Conservation (phyloP, 2,113 vertebrate genomes). For the Cygnus buccinator region DNA sequence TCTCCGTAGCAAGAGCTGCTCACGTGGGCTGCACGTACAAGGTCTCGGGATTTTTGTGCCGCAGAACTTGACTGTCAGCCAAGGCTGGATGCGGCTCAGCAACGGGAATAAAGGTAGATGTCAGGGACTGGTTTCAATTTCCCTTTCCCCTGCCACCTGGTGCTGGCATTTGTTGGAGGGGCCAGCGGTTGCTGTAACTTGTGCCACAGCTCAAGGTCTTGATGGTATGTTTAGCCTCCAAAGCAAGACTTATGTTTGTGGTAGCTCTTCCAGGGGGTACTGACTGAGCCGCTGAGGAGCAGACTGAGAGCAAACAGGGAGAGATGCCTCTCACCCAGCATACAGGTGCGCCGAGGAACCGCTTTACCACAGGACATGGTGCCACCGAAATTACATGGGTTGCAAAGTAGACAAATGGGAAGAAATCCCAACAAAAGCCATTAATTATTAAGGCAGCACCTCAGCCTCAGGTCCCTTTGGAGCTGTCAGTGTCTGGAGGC, state of each 20-base stretch:
- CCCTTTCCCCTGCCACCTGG: neutral
- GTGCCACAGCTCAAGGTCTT: neutral
- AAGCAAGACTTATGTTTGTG: neutral
- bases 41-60: constrained; percentile 25
- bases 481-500: neutral
- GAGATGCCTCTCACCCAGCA: neutral
- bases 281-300: accelerated
- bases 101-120: constrained; percentile 12
- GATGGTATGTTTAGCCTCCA: neutral
- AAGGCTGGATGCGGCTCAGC: neutral
- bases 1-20: constrained; percentile 22
- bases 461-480: neutral
- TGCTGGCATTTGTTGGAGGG: neutral
- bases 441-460: neutral
- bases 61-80: constrained; percentile 37
- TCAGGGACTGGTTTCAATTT: neutral
- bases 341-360: neutral
- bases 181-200: neutral
- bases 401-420: neutral
- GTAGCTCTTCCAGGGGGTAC: neutral
- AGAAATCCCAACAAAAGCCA: neutral
- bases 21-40: neutral
- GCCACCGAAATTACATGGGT: neutral
- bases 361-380: neutral
- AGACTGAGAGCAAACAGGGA: neutral